Evolutionary conservation across 1,140 invertebrate species (phyloP), one percentile per base, ranked within the genome.

Genomic region (Venustaconcha ellipsiformis): DNA sequence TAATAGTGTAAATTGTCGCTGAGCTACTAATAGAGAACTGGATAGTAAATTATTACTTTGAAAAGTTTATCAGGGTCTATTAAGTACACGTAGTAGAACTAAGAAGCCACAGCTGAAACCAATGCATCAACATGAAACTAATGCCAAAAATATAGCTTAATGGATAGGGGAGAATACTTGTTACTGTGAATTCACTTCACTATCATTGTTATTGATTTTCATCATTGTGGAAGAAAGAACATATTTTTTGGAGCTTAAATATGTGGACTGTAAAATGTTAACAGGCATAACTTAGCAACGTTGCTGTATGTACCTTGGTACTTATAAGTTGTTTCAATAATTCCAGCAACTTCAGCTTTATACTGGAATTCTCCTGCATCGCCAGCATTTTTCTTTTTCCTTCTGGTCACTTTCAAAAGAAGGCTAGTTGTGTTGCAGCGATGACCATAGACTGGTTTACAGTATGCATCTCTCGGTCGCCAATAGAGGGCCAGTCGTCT

Each of bases 401-500:
- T 81, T 59, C 83, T 81, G 12, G 80, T 81, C 6, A 97, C 89
- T 86, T 94, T 94, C 12, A 97, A 84, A 59, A 97, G 84, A 60
- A 97, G 90, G 58, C 94, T 94, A 57, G 93, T 92, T 2, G 93
- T 92, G 63, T 90, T 90, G 59, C 92, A 78, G 64, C 81, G 74
- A 60, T 82, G 94, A 0, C 93, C 94, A 90, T 93, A 94, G 2
- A 93, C 91, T 57, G 95, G 93, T 87, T 97, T 97, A 79, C 94
- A 94, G 87, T 92, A 97, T n/a, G 93, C 91, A 91, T 97, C 96
- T n/a, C 94, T 91, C 2, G 95, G 95, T 83, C 96, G 93, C 87
- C 95, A 97, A 58, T 92, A 90, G 6, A 98, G 84, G 82, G 95
- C 94, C 74, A 98, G 84, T 74, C 94, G 92, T 80, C 93, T 92